Evolutionary conservation across 2,888 invertebrate species (phyloP).

Genomic region (Tachina lurida): DNA sequence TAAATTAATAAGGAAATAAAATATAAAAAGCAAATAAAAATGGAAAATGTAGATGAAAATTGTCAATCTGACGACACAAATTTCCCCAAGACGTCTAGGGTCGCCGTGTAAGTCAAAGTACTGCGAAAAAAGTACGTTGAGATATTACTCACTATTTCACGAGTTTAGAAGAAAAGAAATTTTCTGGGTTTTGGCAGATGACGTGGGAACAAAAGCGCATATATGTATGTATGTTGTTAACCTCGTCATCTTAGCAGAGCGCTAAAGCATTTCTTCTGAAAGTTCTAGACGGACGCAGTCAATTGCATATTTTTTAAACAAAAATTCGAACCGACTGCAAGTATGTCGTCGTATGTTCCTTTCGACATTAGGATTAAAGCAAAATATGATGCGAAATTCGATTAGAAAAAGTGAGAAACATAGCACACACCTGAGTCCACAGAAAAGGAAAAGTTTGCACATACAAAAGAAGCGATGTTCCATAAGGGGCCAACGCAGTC

Average conservation of each 20-base stretch:
- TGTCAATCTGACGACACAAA: slow-evolving; percentile 36
- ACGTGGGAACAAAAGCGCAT: slow-evolving; percentile 24
- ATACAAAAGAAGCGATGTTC: slow-evolving; percentile 38
- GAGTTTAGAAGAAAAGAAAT: neutral
- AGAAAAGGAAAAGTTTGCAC: slow-evolving; percentile 24
- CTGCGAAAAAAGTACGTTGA: slow-evolving; percentile 17
- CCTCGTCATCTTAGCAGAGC: slow-evolving; percentile 24
- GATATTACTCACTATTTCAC: neutral
- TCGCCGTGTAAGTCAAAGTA: slow-evolving; percentile 12
- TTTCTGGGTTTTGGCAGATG: slow-evolving; percentile 3
- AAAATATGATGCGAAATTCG: too few species aligned
- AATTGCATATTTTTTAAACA: slow-evolving; percentile 28
- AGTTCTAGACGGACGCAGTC: slow-evolving; percentile 28
- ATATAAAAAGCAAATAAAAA: slow-evolving; percentile 23
- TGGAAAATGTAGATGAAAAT: slow-evolving; percentile 24
- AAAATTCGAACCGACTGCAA: slow-evolving; percentile 27
- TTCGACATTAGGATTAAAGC: slow-evolving; percentile 5
- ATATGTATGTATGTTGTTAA: slow-evolving; percentile 32
- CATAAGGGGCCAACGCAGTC: slow-evolving; percentile 29
- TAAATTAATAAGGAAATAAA: slow-evolving; percentile 37
- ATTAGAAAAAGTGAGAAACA: slow-evolving; percentile 3
- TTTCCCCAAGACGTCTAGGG: slow-evolving; percentile 24
- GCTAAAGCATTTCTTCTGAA: slow-evolving; percentile 30
- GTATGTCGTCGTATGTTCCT: slow-evolving; percentile 11
- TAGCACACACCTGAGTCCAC: slow-evolving; percentile 21